These are phyloP conservation scores for Folsomia candida DNA, from an alignment of 2,888 invertebrate species.

Conservation along the genomic window DNA sequence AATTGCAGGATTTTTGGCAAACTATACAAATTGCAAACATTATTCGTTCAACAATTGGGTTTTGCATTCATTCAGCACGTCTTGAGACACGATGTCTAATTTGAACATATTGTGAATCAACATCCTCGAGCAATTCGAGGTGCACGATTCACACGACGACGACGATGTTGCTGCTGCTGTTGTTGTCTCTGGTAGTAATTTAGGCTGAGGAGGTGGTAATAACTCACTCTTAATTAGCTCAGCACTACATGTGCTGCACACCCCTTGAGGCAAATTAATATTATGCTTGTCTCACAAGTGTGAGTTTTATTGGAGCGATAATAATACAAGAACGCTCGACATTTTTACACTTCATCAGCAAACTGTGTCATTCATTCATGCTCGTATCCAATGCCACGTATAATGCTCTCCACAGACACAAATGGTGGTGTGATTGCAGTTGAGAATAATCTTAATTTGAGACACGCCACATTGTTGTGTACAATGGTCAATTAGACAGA, in stretches of 20 bases:
- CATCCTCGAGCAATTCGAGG: background rate
- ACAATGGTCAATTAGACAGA: conserved; percentile 14
- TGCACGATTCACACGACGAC: background rate
- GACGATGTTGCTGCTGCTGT: too few species aligned
- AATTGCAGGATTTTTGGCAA: too few species aligned
- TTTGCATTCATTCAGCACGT: background rate
- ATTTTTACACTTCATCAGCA: background rate
- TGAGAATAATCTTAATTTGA: background rate
- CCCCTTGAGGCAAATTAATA: background rate
- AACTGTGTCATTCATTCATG: background rate
- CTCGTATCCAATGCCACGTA: too few species aligned
- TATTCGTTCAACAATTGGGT: too few species aligned
- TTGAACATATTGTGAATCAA: background rate
- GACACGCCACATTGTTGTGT: background rate
- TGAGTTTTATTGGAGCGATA: background rate
- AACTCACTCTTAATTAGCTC: background rate
- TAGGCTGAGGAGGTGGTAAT: background rate
- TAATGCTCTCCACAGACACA: too few species aligned
- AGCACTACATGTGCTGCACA: background rate
- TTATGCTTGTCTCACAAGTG: background rate
- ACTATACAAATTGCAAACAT: too few species aligned
- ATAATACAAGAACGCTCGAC: background rate
- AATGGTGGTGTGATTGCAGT: background rate
- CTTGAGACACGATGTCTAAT: background rate
- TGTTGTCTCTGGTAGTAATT: too few species aligned